A percentile compares a stretch with the other conserved stretches of the same genome.
Conservation (phyloP, 1,140 invertebrate species). For the Drosophila ohnishii region DNA sequence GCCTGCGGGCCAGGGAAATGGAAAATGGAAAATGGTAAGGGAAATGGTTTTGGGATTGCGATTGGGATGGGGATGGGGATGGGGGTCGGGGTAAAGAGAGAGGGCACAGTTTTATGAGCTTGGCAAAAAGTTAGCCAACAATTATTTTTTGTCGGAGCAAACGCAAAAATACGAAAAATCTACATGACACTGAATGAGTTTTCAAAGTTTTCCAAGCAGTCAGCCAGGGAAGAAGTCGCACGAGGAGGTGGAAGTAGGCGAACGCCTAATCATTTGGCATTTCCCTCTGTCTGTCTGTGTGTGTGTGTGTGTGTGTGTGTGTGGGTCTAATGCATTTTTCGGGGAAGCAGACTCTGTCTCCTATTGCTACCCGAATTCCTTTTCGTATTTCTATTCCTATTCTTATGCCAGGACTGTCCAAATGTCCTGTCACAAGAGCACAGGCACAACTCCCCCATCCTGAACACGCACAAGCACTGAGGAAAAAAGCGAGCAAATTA, state of each 20-base stretch:
- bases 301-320: slow-evolving; percentile 3
- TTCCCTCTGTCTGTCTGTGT: slow-evolving; percentile 6
- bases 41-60: background rate
- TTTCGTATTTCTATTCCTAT: slow-evolving; percentile 18
- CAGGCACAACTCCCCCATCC: slow-evolving; percentile 7
- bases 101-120: slow-evolving; percentile 57
- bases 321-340: slow-evolving; percentile 50
- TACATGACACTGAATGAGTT: slow-evolving; percentile 67
- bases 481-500: background rate
- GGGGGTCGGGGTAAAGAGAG: too few relatives aligned
- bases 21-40: background rate
- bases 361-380: background rate
- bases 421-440: slow-evolving; percentile 51
- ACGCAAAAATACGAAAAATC: slow-evolving; percentile 63
- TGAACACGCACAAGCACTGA: slow-evolving; percentile 18
- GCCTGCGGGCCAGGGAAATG: slow-evolving; percentile 8
- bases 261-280: slow-evolving; percentile 44
- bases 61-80: too few relatives aligned
- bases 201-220: slow-evolving; percentile 47
- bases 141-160: slow-evolving; percentile 59
- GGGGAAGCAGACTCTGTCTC: slow-evolving; percentile 4
- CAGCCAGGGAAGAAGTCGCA: background rate
- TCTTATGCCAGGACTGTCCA: slow-evolving; percentile 28
- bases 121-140: slow-evolving; percentile 57
- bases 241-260: slow-evolving; percentile 4